phyloP scores from a whole-genome alignment of 2,797 vertebrate genomes.

The Sebastes flavidus region DNA sequence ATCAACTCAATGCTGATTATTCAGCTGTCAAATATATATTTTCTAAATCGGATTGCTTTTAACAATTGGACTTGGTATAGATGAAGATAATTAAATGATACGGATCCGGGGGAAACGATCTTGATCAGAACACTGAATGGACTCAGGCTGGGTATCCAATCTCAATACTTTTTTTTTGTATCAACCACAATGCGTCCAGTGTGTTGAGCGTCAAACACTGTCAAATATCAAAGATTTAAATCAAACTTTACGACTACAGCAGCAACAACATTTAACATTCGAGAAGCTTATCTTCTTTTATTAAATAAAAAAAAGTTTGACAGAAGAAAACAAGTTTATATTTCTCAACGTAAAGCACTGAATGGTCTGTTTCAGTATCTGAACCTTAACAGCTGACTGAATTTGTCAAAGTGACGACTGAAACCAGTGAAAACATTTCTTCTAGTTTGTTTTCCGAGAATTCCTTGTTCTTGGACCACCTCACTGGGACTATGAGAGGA shows the following conservation, averaged over 20 bases:
- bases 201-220: background rate
- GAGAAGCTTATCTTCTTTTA: background rate
- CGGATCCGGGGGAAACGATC: background rate
- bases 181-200: background rate
- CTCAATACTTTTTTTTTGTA: background rate
- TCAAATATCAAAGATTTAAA: background rate
- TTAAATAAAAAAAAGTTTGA: too few relatives aligned
- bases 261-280: background rate
- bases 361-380: background rate
- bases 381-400: background rate
- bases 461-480: background rate
- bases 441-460: constrained; percentile 10
- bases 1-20: background rate
- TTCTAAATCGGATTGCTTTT: background rate
- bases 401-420: background rate
- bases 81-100: background rate
- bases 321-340: background rate
- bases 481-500: constrained; percentile 8
- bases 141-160: background rate
- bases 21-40: background rate
- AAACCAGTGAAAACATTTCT: background rate
- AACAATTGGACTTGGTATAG: background rate
- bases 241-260: background rate
- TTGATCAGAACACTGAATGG: background rate
- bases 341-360: background rate